Conservation (phyloP, 1,140 invertebrate species). For the Cydia splendana region DNA sequence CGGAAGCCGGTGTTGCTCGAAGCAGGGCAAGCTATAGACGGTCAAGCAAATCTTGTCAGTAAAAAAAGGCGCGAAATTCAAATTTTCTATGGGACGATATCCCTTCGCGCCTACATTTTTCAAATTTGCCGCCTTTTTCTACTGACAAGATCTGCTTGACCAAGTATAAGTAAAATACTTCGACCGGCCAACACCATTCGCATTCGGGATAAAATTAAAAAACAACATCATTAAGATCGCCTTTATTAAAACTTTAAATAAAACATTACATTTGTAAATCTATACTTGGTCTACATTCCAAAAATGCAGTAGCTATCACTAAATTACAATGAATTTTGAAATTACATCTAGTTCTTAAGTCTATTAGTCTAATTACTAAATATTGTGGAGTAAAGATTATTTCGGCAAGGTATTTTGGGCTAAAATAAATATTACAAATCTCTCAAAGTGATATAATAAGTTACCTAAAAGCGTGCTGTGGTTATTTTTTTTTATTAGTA, state of each 20-base stretch:
- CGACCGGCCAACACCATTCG: background rate
- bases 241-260: slow-evolving; percentile 31
- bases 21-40: too few relatives aligned
- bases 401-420: background rate
- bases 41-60: too few relatives aligned
- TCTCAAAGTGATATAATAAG: background rate
- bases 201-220: background rate
- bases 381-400: background rate
- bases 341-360: slow-evolving; percentile 9
- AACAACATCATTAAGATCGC: slow-evolving; percentile 7
- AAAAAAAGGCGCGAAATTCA: too few relatives aligned
- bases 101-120: too few relatives aligned
- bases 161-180: too few relatives aligned
- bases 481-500: background rate
- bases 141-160: too few relatives aligned
- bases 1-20: too few relatives aligned
- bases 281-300: slow-evolving; percentile 27
- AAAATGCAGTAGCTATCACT: slow-evolving; percentile 30
- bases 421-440: background rate
- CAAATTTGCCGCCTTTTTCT: too few relatives aligned
- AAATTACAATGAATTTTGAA: slow-evolving; percentile 17
- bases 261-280: slow-evolving; percentile 22
- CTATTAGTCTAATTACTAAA: slow-evolving; percentile 12
- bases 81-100: too few relatives aligned
- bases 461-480: slow-evolving; percentile 1